Percentiles rank a stretch among this genome's conserved stretches.
phyloP scores from a whole-genome alignment of 1,140 invertebrate species.

The Eciton burchellii region DNA sequence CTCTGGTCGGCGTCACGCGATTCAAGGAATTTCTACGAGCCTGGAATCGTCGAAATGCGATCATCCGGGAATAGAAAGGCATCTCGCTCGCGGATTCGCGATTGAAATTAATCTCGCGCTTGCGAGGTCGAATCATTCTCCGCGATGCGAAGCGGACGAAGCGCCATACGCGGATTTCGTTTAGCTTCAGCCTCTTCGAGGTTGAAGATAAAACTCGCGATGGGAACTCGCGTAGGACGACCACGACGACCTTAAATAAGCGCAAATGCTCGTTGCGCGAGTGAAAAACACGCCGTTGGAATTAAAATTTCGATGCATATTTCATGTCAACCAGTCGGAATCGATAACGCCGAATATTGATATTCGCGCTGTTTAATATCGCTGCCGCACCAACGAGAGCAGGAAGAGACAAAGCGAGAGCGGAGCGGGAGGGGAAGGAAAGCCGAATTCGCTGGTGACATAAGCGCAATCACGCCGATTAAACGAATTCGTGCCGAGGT shows the following conservation, averaged over 20 bases:
- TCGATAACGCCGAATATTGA: neutral
- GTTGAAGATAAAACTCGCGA: neutral
- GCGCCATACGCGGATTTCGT: too few relatives aligned
- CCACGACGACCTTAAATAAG: neutral
- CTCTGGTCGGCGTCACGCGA: constrained; percentile 42
- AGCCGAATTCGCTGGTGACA: constrained; percentile 73
- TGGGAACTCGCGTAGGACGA: neutral
- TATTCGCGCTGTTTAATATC: neutral
- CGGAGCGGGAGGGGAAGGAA: neutral
- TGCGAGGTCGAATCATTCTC: neutral
- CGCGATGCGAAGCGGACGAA: neutral
- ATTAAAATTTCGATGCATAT: constrained; percentile 13
- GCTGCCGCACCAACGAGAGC: constrained; percentile 50
- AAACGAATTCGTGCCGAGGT: constrained; percentile 65
- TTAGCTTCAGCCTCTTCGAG: too few relatives aligned
- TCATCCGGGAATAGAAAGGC: too few relatives aligned
- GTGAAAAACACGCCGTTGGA: neutral
- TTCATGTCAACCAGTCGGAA: neutral
- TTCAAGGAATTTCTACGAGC: neutral
- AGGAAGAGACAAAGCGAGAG: constrained; percentile 61
- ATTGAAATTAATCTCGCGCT: neutral
- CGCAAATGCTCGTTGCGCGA: neutral
- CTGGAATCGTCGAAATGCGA: constrained; percentile 20
- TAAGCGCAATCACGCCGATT: constrained; percentile 77
- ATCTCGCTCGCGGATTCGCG: too few relatives aligned